phyloP scores from a whole-genome alignment of 2,888 invertebrate species.

The Diaperis boleti region DNA sequence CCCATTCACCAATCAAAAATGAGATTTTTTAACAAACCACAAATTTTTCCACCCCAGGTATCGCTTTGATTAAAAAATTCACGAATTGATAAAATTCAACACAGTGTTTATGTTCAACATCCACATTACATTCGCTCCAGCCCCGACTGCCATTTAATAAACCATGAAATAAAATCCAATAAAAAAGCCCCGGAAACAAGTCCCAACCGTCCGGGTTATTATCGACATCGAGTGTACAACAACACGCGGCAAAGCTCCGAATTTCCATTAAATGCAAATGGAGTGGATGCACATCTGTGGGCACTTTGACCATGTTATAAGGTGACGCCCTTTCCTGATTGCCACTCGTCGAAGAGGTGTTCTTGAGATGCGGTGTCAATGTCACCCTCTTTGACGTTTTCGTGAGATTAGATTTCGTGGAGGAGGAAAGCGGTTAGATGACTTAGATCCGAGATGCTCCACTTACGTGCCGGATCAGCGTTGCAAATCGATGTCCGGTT shows the following conservation, averaged over 20 bases:
- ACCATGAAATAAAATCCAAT: constrained; percentile 17
- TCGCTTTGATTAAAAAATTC: too few species aligned
- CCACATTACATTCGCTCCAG: not conserved
- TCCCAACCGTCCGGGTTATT: not conserved
- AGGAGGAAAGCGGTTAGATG: too few species aligned
- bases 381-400: constrained; percentile 33
- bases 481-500: too few species aligned
- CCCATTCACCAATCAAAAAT: too few species aligned
- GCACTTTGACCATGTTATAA: constrained; percentile 28
- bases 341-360: constrained; percentile 14
- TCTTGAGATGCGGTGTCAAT: constrained; percentile 12
- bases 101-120: constrained; percentile 4
- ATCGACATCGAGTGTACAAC: not conserved
- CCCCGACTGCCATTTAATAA: constrained; percentile 4
- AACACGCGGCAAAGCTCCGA: constrained; percentile 7
- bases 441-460: too few species aligned
- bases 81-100: too few species aligned
- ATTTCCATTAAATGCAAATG: constrained; percentile 44
- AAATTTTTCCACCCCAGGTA: too few species aligned
- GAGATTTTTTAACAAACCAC: too few species aligned
- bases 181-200: not conserved
- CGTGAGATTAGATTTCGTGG: constrained; percentile 26
- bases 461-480: too few species aligned
- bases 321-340: constrained; percentile 35
- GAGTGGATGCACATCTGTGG: constrained; percentile 18